Evolutionary conservation across 2,797 vertebrate genomes (phyloP).

Genomic region (Semaprochilodus insignis): DNA sequence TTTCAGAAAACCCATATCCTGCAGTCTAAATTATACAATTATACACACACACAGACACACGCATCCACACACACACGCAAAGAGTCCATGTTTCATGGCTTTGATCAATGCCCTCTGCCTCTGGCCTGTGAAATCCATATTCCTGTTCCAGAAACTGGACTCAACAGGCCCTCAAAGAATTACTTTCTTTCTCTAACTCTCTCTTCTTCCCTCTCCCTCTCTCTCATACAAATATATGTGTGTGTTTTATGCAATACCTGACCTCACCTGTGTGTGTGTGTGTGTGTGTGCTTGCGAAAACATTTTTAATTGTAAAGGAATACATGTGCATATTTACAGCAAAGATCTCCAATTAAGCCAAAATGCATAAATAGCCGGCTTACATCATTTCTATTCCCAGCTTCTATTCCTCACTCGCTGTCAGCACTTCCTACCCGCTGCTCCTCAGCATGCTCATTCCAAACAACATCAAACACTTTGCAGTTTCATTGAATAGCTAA

Average conservation of each 20-base stretch:
- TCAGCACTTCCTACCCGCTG: slow-evolving; percentile 38
- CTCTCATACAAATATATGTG: background rate
- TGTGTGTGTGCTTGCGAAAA: background rate
- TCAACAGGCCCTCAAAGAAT: slow-evolving; percentile 30
- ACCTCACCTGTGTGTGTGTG: background rate
- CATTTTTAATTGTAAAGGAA: background rate
- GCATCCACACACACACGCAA: background rate
- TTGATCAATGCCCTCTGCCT: slow-evolving; percentile 41
- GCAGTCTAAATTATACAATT: slow-evolving; percentile 42
- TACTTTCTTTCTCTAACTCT: background rate
- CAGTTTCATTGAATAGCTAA: slow-evolving; percentile 44
- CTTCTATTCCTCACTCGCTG: slow-evolving; percentile 31
- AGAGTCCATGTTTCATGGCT: slow-evolving; percentile 1
- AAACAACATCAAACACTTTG: slow-evolving; percentile 33
- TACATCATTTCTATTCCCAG: slow-evolving; percentile 31
- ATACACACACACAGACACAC: slow-evolving; percentile 7
- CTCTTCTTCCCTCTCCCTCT: background rate
- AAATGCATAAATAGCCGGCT: slow-evolving; percentile 34
- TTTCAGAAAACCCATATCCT: slow-evolving; percentile 63
- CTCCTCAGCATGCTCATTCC: slow-evolving; percentile 24
- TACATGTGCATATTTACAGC: background rate
- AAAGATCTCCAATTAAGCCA: slow-evolving; percentile 17
- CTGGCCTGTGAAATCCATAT: slow-evolving; percentile 39
- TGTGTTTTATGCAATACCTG: background rate
- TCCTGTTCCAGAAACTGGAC: slow-evolving; percentile 38